These are phyloP conservation scores for Myrmecophaga tridactyla DNA, from an alignment of 2,113 vertebrate genomes.

Conservation along the genomic window DNA sequence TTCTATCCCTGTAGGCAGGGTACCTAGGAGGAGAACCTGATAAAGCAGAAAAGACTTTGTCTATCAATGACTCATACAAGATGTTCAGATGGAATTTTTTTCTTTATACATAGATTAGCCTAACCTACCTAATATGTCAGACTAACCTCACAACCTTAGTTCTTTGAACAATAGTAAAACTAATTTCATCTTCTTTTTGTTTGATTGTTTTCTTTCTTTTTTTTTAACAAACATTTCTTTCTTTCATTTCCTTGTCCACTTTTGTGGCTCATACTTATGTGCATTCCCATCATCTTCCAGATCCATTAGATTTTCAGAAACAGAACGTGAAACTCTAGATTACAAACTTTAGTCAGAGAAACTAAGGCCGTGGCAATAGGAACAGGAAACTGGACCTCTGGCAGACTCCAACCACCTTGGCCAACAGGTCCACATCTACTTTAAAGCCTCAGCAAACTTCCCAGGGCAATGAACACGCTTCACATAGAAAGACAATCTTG, in stretches of 20 bases:
- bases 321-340: neutral
- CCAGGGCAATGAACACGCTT: neutral
- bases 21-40: neutral
- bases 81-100: neutral
- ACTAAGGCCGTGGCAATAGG: neutral
- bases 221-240: neutral
- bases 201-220: neutral
- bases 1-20: neutral
- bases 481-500: neutral
- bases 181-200: neutral
- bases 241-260: neutral
- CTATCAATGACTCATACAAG: neutral
- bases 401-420: neutral
- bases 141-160: neutral
- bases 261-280: neutral
- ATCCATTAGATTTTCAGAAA: neutral
- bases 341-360: neutral
- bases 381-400: neutral
- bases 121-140: neutral
- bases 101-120: neutral
- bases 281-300: neutral
- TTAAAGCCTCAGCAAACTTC: neutral
- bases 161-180: neutral
- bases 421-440: neutral
- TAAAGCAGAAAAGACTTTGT: neutral